A percentile compares a stretch with the other conserved stretches of the same genome.
Evolutionary conservation across 2,113 vertebrate species (phyloP).

Genomic region (Perccottus glenii): DNA sequence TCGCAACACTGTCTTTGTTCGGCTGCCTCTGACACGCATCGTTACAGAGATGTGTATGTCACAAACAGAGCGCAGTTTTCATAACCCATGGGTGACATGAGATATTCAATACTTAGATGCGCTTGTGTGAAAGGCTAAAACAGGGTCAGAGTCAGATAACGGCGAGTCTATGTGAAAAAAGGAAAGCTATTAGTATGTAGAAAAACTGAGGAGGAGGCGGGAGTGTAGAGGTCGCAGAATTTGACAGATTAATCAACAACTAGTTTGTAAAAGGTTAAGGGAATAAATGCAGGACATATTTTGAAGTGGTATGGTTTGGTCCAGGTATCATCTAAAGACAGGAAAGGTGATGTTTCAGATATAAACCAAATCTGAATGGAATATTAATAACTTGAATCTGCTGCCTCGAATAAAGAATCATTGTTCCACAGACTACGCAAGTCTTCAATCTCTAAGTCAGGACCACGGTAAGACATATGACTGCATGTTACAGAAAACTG

Average conservation of each 20-base stretch:
- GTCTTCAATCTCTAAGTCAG: too few relatives aligned
- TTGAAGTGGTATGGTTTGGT: not conserved
- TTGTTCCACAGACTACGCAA: too few relatives aligned
- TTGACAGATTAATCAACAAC: not conserved
- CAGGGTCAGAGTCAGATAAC: conserved; percentile 43
- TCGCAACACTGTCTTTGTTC: conserved; percentile 20
- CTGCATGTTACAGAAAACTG: too few relatives aligned
- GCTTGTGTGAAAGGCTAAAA: conserved; percentile 40
- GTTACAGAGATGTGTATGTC: conserved; percentile 16
- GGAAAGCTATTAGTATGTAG: conserved; percentile 23
- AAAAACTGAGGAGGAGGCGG: conserved; percentile 22
- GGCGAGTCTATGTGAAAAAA: conserved; percentile 20
- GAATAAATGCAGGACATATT: conserved; percentile 11
- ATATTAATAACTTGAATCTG: too few relatives aligned
- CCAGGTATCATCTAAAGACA: too few relatives aligned
- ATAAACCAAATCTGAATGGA: too few relatives aligned
- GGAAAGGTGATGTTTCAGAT: too few relatives aligned
- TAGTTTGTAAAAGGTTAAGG: not conserved
- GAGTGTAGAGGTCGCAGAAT: conserved; percentile 6
- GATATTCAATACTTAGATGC: conserved; percentile 9
- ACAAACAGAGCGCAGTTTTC: conserved; percentile 13
- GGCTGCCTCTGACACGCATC: conserved; percentile 18
- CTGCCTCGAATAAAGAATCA: too few relatives aligned
- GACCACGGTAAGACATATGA: too few relatives aligned
- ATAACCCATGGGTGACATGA: conserved; percentile 35